A percentile compares a stretch with the other conserved stretches of the same genome.
These are phyloP conservation scores for Microcebus lehilahytsara DNA, from an alignment of 2,113 vertebrate genomes.

Conservation along the genomic window DNA sequence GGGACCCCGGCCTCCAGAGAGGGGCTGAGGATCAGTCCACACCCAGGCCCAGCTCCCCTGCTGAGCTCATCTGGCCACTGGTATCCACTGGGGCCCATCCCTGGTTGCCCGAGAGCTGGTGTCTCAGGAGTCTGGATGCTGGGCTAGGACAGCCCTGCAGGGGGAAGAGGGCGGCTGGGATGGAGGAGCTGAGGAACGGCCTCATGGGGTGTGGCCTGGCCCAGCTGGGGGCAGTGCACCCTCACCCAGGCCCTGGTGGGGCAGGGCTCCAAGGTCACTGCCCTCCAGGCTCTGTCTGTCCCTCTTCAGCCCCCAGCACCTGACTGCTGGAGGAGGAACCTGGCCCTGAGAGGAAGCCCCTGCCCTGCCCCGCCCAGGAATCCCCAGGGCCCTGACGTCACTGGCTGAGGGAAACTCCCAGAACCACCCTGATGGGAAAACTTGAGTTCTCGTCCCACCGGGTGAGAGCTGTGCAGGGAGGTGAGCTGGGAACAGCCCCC, in stretches of 20 bases:
- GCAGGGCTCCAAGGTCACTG: not conserved
- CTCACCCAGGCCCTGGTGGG: too few relatives aligned
- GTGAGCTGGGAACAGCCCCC: not conserved
- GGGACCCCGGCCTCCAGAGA: not conserved
- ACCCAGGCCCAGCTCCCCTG: not conserved
- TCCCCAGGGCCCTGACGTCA: not conserved
- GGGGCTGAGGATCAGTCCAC: not conserved
- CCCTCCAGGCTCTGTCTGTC: not conserved
- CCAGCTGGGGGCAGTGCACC: not conserved
- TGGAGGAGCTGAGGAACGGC: not conserved
- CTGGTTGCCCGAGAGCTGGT: not conserved
- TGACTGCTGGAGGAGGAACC: not conserved
- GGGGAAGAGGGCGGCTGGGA: accelerated
- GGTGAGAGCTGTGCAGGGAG: not conserved
- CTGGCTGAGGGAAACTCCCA: not conserved
- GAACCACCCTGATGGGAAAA: not conserved
- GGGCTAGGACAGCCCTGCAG: not conserved
- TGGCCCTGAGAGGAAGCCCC: not conserved
- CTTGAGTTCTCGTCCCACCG: not conserved
- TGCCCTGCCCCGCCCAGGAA: not conserved
- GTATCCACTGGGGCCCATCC: not conserved
- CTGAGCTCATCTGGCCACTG: accelerated
- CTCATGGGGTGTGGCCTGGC: accelerated
- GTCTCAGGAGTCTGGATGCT: not conserved
- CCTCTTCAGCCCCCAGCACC: not conserved